Evolutionary conservation across 2,113 vertebrate species (phyloP), one percentile per base, ranked within the genome.

Genomic region (Butorides virescens): DNA sequence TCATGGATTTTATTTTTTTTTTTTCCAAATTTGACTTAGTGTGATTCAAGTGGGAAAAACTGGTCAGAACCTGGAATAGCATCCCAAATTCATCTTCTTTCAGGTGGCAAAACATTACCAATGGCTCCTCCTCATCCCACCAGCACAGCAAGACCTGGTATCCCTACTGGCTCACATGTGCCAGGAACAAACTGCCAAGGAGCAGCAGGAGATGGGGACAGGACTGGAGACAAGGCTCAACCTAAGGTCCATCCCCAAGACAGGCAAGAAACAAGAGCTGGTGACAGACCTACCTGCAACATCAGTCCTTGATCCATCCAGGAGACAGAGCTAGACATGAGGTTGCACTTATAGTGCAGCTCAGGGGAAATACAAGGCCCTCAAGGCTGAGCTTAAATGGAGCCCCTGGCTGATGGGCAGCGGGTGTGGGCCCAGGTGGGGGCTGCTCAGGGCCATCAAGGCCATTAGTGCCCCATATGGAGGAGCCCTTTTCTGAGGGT

Each of bases 291-390:
- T 53, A 56, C 36, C 65, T 75, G 20, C 21, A 74, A 4, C 0
- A 1, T 1, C 25, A 7, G 14, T 12, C 29, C 26, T 63, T 19
- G 3, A 16, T 36, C 53, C 30, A 11, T 22, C 10, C n/a, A 15
- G 32, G 25, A 55, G 5, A 58, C 2, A 11, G 17, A 70, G 5
- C 11, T 11, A 20, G 3, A 3, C 2, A 9, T 1, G 0, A 77
- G 3, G 3, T 1, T 4, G 0, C 5, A 50, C 19, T 34, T n/a
- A 17, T 27, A 62, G 19, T 27, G 61, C 9, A 59, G 22, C 15
- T 13, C 26, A 27, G 2, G 1, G 3, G 2, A n/a, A 63, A 6
- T 0, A 3, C 0, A 5, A 0, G 0, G 0, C 0, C 2, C 3
- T 67, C 17, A 22, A 66, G 59, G 30, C 27, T 52, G 80, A 89